Base-by-base conservation (phyloP, 2,888 invertebrate genomes). In the Sphecodes monilicornis region DNA sequence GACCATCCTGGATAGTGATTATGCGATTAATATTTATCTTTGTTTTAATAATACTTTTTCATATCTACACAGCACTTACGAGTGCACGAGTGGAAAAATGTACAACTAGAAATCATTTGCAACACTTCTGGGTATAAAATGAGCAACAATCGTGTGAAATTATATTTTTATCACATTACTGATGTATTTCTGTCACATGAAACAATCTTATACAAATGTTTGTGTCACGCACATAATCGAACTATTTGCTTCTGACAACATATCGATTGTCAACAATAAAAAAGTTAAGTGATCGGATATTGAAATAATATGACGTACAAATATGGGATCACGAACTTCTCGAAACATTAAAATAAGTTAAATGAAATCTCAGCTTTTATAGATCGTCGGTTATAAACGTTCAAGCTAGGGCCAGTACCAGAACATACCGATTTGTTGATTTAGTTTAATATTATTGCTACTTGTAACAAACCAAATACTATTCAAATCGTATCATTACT, bases 141-240 rank as follows among this genome's bases (percentile, higher is more conserved):
- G 76, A 81, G 13, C 54, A 43, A 71, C 36, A 46, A 68, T 68
- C 66, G 50, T 71, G 26, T 81, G 22, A 39, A 68, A 79, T 57
- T 32, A 29, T 46, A 73, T 39, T 57, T 76, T 57, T 39, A 72
- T 41, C 43, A 50, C 11, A 60, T 13, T 74, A 39, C 41, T 72
- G 82, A 29, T 82, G 75, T 81, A 80, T 82, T 82, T 81, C 71
- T 60, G 69, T 60, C 22, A 39, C 29, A 26, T 66, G 32, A 66
- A 66, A 60, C 60, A 60, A 60, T 60, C 60, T 60, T 60, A 60
- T 60, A 60, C 60, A 60, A 60, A 60, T 60, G 29, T 60, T 60
- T 26, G 60, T 29, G 60, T 60, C 60, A 29, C 16, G 60, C 60
- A 2, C 60, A 60, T 29, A 60, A 22, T 29, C 54, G 16, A 41